A percentile compares a stretch with the other conserved stretches of the same genome.
phyloP scores from a whole-genome alignment of 2,888 invertebrate genomes.

The Sesia apiformis region DNA sequence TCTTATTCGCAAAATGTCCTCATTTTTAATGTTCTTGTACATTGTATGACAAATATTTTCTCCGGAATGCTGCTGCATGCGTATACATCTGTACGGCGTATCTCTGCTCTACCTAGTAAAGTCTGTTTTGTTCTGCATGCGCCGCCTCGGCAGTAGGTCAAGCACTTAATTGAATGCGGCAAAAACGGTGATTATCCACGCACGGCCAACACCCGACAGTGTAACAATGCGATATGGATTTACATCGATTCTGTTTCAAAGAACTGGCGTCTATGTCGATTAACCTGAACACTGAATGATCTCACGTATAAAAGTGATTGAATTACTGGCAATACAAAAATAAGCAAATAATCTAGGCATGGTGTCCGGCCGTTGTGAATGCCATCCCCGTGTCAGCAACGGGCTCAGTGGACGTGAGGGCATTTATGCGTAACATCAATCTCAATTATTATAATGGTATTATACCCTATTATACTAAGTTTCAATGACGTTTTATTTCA shows the following conservation, averaged over 20 bases:
- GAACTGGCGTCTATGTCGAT: slow-evolving; percentile 1
- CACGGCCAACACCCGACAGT: slow-evolving; percentile 35
- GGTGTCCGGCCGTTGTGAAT: slow-evolving; percentile 17
- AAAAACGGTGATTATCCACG: slow-evolving; percentile 63
- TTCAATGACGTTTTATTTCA: too few relatives aligned
- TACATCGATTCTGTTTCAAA: slow-evolving; percentile 13
- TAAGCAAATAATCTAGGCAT: slow-evolving; percentile 4
- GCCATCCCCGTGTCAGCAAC: slow-evolving; percentile 14
- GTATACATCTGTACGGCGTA: too few relatives aligned
- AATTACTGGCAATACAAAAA: slow-evolving; percentile 8
- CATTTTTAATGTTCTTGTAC: too few relatives aligned
- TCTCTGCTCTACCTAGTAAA: not conserved
- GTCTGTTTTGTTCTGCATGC: slow-evolving; percentile 32
- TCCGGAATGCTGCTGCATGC: too few relatives aligned
- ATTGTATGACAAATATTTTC: too few relatives aligned
- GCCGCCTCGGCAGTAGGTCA: slow-evolving; percentile 49
- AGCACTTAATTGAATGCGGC: slow-evolving; percentile 61
- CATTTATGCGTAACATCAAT: slow-evolving; percentile 21
- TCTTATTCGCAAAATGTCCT: too few relatives aligned
- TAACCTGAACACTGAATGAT: slow-evolving; percentile 1
- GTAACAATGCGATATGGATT: slow-evolving; percentile 35
- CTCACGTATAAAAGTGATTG: slow-evolving; percentile 9
- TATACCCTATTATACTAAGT: not conserved
- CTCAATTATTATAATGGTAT: not conserved
- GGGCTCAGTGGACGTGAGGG: slow-evolving; percentile 27